These are phyloP conservation scores for Oasisia sp. DNA, from an alignment of 2,888 invertebrate species.

Conservation along the genomic window DNA sequence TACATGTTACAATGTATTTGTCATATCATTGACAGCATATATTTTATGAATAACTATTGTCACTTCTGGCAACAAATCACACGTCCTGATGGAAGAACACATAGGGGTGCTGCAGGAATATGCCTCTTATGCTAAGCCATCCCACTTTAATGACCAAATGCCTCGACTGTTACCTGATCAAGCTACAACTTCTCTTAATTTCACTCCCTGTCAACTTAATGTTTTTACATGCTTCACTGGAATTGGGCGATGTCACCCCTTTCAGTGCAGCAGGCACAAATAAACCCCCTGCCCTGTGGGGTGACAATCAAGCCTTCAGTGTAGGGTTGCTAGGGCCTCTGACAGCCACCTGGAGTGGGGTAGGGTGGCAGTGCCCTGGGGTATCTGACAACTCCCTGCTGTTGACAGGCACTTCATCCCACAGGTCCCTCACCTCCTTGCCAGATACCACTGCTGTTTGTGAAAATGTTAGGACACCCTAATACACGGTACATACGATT, in stretches of 20 bases:
- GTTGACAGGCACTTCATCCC: background rate
- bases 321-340: slow-evolving; percentile 6
- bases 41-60: background rate
- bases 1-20: background rate
- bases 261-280: background rate
- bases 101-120: background rate
- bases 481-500: background rate
- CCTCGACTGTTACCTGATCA: background rate
- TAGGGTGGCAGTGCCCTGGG: background rate
- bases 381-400: background rate
- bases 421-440: background rate
- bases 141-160: background rate
- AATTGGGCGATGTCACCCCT: background rate
- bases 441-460: background rate
- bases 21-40: background rate
- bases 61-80: background rate
- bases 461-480: background rate
- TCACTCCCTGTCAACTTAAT: background rate
- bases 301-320: background rate
- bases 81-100: background rate
- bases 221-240: background rate
- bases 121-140: background rate
- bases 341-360: background rate
- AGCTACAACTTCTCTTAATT: background rate
- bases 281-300: background rate